These are phyloP conservation scores for Lepidocolaptes lacrymiger DNA, from an alignment of 2,797 vertebrate genomes.

Conservation along the genomic window DNA sequence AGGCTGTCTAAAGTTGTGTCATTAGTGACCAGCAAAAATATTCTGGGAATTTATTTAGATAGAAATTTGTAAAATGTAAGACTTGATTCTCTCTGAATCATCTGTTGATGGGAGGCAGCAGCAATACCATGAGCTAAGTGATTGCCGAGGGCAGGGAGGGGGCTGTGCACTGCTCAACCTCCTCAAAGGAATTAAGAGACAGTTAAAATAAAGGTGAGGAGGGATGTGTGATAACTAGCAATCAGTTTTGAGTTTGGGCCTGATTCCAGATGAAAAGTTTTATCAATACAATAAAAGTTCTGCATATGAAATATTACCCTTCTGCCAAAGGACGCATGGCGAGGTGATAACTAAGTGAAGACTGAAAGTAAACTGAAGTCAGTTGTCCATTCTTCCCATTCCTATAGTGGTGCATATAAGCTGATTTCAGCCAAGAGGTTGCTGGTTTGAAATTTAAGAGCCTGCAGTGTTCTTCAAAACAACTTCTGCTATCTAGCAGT, in stretches of 20 bases:
- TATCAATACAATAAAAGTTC: background rate
- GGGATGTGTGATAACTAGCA: background rate
- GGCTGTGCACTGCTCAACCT: background rate
- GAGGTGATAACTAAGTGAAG: background rate
- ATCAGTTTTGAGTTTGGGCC: background rate
- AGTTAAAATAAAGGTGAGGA: background rate
- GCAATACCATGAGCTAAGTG: background rate
- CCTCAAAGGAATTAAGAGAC: background rate
- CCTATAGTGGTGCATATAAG: background rate
- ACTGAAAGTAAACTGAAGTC: background rate
- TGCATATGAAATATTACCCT: background rate
- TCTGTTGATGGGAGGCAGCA: background rate
- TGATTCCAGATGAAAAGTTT: background rate
- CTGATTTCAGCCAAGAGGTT: background rate
- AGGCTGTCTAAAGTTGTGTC: background rate
- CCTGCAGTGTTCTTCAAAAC: background rate
- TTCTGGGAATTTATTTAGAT: fast-evolving
- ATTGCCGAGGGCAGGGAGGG: background rate
- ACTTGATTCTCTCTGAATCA: background rate
- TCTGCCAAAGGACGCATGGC: background rate
- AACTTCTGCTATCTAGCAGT: background rate
- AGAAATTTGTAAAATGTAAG: background rate
- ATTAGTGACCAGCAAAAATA: background rate
- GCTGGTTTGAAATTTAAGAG: background rate
- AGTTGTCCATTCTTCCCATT: background rate